A percentile compares a stretch with the other conserved stretches of the same genome.
phyloP scores from a whole-genome alignment of 2,888 invertebrate genomes.

The Pseudoips prasinana region DNA sequence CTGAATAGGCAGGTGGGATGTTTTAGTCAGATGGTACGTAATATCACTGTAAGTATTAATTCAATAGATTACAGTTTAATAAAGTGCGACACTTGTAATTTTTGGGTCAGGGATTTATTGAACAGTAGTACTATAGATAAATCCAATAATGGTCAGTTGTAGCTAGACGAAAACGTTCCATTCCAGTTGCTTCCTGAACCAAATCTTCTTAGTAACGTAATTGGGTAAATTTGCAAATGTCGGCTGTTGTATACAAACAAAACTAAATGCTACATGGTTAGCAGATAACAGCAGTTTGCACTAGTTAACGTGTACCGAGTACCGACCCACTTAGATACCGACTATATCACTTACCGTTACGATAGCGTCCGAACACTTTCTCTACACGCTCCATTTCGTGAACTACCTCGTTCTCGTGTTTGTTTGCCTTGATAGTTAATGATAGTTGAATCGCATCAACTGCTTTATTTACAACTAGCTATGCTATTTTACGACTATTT shows the following conservation, averaged over 20 bases:
- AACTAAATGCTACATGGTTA: constrained; percentile 31
- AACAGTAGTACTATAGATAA: constrained; percentile 22
- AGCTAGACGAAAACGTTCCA: no score
- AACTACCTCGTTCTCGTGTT: constrained; percentile 31
- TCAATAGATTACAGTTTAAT: no score
- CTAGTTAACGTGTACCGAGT: constrained; percentile 48
- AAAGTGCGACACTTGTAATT: constrained; percentile 8
- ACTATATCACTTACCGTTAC: constrained; percentile 62
- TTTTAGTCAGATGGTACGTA: no score
- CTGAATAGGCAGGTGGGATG: no score
- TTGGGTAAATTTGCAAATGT: constrained; percentile 34
- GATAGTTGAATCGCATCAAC: constrained; percentile 8
- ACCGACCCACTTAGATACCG: constrained; percentile 73
- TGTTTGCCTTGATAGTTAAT: constrained; percentile 26
- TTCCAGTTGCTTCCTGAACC: constrained; percentile 11
- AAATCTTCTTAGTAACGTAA: no score
- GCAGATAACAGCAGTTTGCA: constrained; percentile 59
- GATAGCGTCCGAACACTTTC: constrained; percentile 66
- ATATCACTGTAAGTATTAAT: no score
- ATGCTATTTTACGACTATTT: background rate
- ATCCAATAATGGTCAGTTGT: background rate
- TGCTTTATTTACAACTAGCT: constrained; percentile 2
- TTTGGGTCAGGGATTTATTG: constrained; percentile 39
- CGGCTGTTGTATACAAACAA: constrained; percentile 43
- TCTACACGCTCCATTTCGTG: constrained; percentile 54